These are phyloP conservation scores for Astreopora myriophthalma DNA, from an alignment of 64 coral and sea anemone genomes.

Conservation along the genomic window DNA sequence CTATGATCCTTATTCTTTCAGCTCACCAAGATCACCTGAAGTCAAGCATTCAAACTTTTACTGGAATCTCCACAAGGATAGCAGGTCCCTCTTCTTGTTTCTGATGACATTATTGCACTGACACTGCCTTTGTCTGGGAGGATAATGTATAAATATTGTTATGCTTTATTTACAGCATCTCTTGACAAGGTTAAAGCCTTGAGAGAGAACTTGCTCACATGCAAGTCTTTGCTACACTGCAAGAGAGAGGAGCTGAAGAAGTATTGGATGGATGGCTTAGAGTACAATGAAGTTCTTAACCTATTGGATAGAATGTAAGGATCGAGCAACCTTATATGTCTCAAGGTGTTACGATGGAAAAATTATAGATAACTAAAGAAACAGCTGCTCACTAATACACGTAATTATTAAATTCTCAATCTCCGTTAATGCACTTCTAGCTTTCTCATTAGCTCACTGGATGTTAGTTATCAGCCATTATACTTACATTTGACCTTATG, in stretches of 20 bases:
- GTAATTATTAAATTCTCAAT: too few relatives aligned
- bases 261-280: slow-evolving; percentile 95
- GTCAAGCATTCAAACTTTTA: slow-evolving; percentile 87
- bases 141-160: neutral
- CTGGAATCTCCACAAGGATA: slow-evolving; percentile 92
- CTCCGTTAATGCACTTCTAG: too few relatives aligned
- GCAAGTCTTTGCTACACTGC: slow-evolving; percentile 81
- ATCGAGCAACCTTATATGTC: neutral
- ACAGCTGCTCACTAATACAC: too few relatives aligned
- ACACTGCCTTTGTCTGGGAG: neutral
- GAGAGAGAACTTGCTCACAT: slow-evolving; percentile 78
- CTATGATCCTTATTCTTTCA: neutral
- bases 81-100: slow-evolving; percentile 24
- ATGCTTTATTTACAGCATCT: slow-evolving; percentile 43
- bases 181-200: slow-evolving; percentile 64
- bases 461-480: too few relatives aligned
- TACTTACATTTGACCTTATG: too few relatives aligned
- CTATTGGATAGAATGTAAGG: slow-evolving; percentile 89
- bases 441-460: too few relatives aligned
- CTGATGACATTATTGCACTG: neutral
- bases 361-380: too few relatives aligned
- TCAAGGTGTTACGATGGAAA: neutral
- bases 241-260: slow-evolving; percentile 95
- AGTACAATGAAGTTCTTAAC: slow-evolving; percentile 89
- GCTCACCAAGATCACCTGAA: slow-evolving; percentile 87